Evolutionary conservation across 2,113 vertebrate species (phyloP), one percentile per base, ranked within the genome.

Genomic region (Hippocampus zosterae): DNA sequence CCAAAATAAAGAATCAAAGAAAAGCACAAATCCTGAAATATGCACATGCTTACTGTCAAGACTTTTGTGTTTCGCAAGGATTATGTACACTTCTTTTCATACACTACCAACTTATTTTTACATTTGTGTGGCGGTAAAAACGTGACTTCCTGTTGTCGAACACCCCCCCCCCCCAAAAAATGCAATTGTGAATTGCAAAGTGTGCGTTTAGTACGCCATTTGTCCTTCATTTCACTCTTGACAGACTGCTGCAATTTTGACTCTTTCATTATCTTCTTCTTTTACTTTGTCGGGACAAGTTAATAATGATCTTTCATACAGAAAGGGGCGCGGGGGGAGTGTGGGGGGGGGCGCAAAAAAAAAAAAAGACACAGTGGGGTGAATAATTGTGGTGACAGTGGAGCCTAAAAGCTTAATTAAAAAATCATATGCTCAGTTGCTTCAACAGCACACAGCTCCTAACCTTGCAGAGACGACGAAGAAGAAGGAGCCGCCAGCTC

Each of bases 361-460:
- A 8, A 37, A 27, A 57, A 55, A 62, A 62, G 18, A 13, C 9
- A 62, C 60, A 41, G 60, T 15, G 60, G 37, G 60, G 33, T 62
- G 37, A 62, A 10, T 62, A 62, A 62, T 27, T 62, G 60, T 57
- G 68, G 68, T 84, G 85, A 88, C 79, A 73, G 76, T 2, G 60
- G 25, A 62, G 78, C 42, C 37, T 62, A 62, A 62, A 41, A 62
- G 33, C 60, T 62, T 40, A 19, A 62, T 62, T 62, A 62, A 62
- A 62, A 62, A 62, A 62, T 62, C 29, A 40, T 62, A n/a, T 41
- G 60, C 60, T 62, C 60, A 62, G 19, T 13, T 62, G 60, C 60
- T 40, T 62, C 41, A 41, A 62, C 19, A n/a, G 37, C 37, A 40
- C 27, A 60, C 27, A 33, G 57, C 57, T 60, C 27, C 27, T 33